Percentiles rank a stretch among this genome's conserved stretches.
phyloP scores from a whole-genome alignment of 2,888 invertebrate genomes.

The Chrysolina oricalcia region DNA sequence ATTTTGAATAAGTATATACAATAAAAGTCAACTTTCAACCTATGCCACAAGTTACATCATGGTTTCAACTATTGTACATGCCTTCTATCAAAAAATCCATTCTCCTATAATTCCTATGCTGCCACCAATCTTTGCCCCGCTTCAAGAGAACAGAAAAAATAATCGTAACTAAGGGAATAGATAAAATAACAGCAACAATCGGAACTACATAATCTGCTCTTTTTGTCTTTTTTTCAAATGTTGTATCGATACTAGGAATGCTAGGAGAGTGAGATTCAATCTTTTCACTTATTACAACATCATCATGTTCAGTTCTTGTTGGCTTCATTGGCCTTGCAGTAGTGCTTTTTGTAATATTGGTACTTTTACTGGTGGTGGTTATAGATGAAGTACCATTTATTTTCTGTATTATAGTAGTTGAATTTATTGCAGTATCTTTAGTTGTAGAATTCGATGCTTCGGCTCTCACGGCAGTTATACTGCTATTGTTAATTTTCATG shows the following conservation, averaged over 20 bases:
- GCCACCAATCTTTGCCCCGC: constrained; percentile 88
- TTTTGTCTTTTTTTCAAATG: constrained; percentile 54
- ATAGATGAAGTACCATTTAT: not conserved
- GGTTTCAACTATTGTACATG: constrained; percentile 85
- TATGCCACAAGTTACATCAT: not conserved
- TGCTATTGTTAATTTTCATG: not conserved
- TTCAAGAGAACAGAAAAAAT: constrained; percentile 80
- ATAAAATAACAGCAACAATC: constrained; percentile 82
- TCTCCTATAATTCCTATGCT: constrained; percentile 87
- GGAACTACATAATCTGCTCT: constrained; percentile 82
- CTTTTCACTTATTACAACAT: constrained; percentile 20
- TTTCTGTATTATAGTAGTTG: not conserved
- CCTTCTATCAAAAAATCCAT: constrained; percentile 93
- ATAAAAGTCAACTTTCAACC: constrained; percentile 27
- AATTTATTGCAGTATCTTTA: not conserved
- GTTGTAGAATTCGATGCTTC: not conserved
- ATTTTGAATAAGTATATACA: not conserved
- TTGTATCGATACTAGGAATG: constrained; percentile 38
- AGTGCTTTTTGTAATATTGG: constrained; percentile 16
- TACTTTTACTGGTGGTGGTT: not conserved
- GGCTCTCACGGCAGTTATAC: not conserved
- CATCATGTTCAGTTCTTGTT: constrained; percentile 33
- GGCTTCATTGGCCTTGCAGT: constrained; percentile 29
- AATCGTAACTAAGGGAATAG: constrained; percentile 83
- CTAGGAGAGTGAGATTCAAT: not conserved